Percentiles rank a stretch among this genome's conserved stretches.
Evolutionary conservation across 2,888 invertebrate genomes (phyloP).

Genomic region (Cheilosia scutellata): DNA sequence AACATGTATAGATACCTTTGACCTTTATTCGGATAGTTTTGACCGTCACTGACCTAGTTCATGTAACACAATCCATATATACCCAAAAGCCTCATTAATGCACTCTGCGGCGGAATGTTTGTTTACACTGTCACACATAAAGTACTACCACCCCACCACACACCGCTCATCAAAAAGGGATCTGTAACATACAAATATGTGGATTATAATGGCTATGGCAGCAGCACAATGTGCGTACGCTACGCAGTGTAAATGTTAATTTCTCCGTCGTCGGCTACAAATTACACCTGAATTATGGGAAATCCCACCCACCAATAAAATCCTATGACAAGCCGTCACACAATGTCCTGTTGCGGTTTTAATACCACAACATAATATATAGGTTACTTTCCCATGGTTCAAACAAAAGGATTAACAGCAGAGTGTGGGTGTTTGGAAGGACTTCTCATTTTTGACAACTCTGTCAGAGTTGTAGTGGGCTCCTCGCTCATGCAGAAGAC

Average conservation of each 20-base stretch:
- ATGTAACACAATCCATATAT: too few species aligned
- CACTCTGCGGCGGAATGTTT: not conserved
- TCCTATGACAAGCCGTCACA: slow-evolving; percentile 42
- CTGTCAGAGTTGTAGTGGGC: slow-evolving; percentile 19
- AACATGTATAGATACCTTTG: too few species aligned
- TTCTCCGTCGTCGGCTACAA: slow-evolving; percentile 9
- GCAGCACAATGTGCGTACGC: not conserved
- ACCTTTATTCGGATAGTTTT: too few species aligned
- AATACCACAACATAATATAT: slow-evolving; percentile 56
- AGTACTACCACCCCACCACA: not conserved
- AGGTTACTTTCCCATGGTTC: slow-evolving; percentile 11
- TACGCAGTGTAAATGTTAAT: slow-evolving; percentile 1
- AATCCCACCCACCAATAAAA: slow-evolving; percentile 17
- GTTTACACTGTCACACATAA: not conserved
- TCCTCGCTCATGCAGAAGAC: slow-evolving; percentile 32
- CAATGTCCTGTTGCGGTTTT: slow-evolving; percentile 44
- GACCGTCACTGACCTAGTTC: too few species aligned
- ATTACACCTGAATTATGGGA: slow-evolving; percentile 35
- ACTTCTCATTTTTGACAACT: slow-evolving; percentile 65
- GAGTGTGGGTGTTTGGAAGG: not conserved
- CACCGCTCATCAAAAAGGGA: not conserved
- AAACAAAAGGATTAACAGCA: slow-evolving; percentile 5
- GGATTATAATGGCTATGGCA: slow-evolving; percentile 33
- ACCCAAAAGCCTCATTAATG: slow-evolving; percentile 3
- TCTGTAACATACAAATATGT: not conserved